Conservation (phyloP, 2,888 invertebrate genomes). For the Melieria crassipennis region DNA sequence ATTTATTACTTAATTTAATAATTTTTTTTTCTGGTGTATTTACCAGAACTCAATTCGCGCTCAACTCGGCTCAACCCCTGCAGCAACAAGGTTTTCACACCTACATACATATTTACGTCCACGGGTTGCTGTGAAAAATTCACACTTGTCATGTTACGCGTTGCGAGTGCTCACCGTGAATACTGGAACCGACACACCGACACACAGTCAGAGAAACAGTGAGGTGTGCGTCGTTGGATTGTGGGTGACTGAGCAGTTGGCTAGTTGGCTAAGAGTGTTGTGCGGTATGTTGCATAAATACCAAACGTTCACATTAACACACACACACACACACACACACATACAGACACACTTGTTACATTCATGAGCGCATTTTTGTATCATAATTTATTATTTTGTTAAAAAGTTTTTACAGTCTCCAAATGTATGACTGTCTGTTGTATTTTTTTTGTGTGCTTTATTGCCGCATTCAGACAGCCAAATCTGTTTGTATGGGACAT, state of each 20-base stretch:
- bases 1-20: background rate
- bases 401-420: conserved; percentile 39
- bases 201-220: background rate
- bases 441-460: background rate
- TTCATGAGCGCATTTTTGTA: conserved; percentile 30
- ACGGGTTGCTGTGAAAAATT: background rate
- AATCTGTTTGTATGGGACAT: conserved; percentile 25
- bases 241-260: too few species aligned
- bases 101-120: background rate
- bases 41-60: too few species aligned
- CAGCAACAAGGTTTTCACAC: background rate
- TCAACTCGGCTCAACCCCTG: too few species aligned
- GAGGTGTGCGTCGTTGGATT: background rate
- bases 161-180: background rate
- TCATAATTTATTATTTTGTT: conserved; percentile 48
- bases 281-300: background rate
- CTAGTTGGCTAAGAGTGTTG: background rate
- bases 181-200: background rate
- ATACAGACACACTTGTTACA: too few species aligned
- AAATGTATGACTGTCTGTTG: background rate
- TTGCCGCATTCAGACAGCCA: conserved; percentile 18
- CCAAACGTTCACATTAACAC: too few species aligned
- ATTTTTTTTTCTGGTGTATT: background rate
- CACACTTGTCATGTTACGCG: conserved; percentile 1
- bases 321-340: too few species aligned